Percentiles rank a stretch among this genome's conserved stretches.
These are phyloP conservation scores for Platanista minor DNA, from an alignment of 2,113 vertebrate species.

Conservation along the genomic window DNA sequence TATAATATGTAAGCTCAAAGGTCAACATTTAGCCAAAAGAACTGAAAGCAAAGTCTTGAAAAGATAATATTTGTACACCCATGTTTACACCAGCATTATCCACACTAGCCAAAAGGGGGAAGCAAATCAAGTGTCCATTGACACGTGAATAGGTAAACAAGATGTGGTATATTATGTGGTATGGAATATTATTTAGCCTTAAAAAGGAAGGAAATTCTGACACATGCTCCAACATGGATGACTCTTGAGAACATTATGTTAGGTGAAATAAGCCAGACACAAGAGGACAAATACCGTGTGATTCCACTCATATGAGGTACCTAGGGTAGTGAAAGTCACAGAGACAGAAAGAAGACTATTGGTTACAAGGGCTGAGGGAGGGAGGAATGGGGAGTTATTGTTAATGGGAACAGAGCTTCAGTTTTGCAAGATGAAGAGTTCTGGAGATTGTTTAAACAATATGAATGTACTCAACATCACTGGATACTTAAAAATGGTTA, in stretches of 20 bases:
- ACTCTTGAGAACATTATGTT: not conserved
- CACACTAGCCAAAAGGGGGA: not conserved
- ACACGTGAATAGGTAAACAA: not conserved
- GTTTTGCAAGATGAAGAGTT: not conserved
- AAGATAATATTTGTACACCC: not conserved
- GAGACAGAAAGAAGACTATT: not conserved
- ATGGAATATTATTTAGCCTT: not conserved
- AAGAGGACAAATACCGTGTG: not conserved
- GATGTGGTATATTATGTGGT: not conserved
- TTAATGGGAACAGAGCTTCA: not conserved
- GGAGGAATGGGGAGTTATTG: not conserved
- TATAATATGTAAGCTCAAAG: not conserved
- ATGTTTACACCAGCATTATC: not conserved
- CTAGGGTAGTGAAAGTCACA: not conserved
- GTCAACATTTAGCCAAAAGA: not conserved
- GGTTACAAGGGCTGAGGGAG: not conserved
- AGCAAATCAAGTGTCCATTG: not conserved
- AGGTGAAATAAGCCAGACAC: not conserved
- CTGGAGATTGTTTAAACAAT: not conserved
- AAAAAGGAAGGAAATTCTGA: not conserved
- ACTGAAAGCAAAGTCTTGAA: not conserved
- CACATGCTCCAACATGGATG: not conserved
- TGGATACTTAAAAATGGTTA: not conserved
- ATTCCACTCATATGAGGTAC: not conserved
- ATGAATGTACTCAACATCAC: not conserved